These are phyloP conservation scores for Caenorhabditis virilis DNA, from an alignment of 2,888 invertebrate genomes.

Conservation along the genomic window DNA sequence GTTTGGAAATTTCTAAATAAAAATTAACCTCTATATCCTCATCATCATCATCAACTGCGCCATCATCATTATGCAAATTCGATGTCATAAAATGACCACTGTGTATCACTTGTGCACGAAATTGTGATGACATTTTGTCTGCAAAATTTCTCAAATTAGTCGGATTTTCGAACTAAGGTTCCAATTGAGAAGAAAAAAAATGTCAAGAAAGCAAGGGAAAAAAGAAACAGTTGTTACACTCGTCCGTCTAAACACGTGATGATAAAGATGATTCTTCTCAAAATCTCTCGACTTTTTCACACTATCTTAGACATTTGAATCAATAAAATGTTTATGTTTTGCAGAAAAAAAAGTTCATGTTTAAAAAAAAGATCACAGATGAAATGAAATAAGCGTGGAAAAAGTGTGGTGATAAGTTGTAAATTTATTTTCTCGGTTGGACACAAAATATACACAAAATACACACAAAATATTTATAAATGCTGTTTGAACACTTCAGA, in stretches of 20 bases:
- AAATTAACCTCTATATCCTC: conserved; percentile 53
- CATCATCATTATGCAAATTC: conserved; percentile 64
- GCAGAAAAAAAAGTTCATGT: not conserved
- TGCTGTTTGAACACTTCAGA: not conserved
- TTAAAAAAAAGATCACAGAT: not conserved
- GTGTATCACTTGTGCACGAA: conserved; percentile 64
- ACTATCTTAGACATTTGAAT: no score
- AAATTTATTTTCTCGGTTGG: no score
- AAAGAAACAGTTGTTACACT: no score
- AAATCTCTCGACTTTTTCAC: no score
- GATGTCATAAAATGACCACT: conserved; percentile 69
- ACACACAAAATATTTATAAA: no score
- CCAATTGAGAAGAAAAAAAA: not conserved
- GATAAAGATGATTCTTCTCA: not conserved
- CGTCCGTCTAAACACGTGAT: no score
- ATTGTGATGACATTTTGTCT: not conserved
- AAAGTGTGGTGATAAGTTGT: conserved; percentile 22
- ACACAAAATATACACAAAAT: no score
- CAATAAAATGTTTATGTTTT: no score
- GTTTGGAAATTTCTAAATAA: not conserved
- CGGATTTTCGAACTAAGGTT: conserved; percentile 2
- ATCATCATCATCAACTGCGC: conserved; percentile 62
- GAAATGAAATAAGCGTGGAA: conserved; percentile 3
- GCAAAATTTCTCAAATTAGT: not conserved
- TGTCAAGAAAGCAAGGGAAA: not conserved